phyloP scores from a whole-genome alignment of 2,888 invertebrate genomes.

The Pteria penguin region DNA sequence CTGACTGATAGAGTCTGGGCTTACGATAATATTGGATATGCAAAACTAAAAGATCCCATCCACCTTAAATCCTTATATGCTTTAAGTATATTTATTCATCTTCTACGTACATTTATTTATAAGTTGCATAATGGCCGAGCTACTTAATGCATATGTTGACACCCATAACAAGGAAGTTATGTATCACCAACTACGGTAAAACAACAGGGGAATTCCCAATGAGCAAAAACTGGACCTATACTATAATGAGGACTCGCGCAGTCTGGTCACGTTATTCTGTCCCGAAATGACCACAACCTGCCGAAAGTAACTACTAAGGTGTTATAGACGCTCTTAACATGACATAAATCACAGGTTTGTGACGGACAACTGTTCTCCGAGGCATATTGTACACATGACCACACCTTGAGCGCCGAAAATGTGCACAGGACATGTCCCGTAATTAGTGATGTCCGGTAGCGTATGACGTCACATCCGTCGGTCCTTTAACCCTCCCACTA shows the following conservation, averaged over 20 bases:
- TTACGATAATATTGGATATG: too few species aligned
- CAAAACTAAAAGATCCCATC: too few species aligned
- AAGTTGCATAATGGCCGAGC: too few species aligned
- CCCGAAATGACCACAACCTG: constrained; percentile 1
- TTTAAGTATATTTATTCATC: too few species aligned
- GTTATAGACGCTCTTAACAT: constrained; percentile 1
- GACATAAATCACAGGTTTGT: background rate
- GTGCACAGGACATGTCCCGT: too few species aligned
- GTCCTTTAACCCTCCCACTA: too few species aligned
- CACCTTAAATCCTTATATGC: too few species aligned
- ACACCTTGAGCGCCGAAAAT: background rate
- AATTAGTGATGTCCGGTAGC: too few species aligned
- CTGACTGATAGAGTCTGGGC: too few species aligned
- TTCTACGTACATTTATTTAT: too few species aligned
- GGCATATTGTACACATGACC: background rate
- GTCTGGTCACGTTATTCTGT: background rate
- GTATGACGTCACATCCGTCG: too few species aligned
- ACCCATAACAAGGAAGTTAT: background rate
- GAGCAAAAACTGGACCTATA: background rate
- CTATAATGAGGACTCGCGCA: background rate
- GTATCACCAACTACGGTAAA: background rate
- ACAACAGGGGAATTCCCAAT: background rate
- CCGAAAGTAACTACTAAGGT: background rate
- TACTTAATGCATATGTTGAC: background rate
- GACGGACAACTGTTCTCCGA: background rate